Evolutionary conservation across 2,797 vertebrate genomes (phyloP), one percentile per base, ranked within the genome.

Genomic region (Heliangelus exortis): DNA sequence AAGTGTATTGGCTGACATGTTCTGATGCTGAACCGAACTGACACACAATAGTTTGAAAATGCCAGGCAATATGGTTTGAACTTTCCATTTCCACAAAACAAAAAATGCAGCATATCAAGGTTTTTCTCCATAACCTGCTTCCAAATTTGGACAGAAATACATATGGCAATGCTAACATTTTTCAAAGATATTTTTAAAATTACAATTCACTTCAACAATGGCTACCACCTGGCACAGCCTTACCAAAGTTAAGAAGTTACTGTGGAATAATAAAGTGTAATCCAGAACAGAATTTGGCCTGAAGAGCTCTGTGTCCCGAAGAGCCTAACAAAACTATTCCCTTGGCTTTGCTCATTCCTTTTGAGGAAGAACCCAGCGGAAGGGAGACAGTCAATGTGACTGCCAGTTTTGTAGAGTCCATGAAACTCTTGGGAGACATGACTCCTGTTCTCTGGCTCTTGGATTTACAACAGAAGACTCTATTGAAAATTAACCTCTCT

Each of bases 341-440:
- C 34, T 79, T 92, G 92, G 87, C 89, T 86, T 69, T 84, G 54
- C 55, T 76, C n/a, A 4, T 59, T 80, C 55, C 51, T 68, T 87
- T 76, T 82, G 89, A 94, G 91, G 87, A 92, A 66, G 84, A 90
- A 69, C 48, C 66, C 76, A 61, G 87, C 1, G 4, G 92, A 92
- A 96, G 89, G 77, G 84, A 95, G 85, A 80, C 96, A 89, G 61
- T 29, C 92, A 58, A 43, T 78, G 84, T 57, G 85, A 81, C 90
- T 72, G 95, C 89, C 92, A 91, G 82, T 87, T 96, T 80, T 90
- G 78, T 92, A 83, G 58, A 93, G 55, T 75, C 72, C 12, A 2
- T 79, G 63, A 87, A 92, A 83, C 72, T 90, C 84, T 59, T 83
- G 1, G 3, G 89, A 94, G 72, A 54, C 61, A 0, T 89, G 87